These are phyloP conservation scores for Eupristina koningsbergeri DNA, from an alignment of 1,140 invertebrate genomes.

Conservation along the genomic window DNA sequence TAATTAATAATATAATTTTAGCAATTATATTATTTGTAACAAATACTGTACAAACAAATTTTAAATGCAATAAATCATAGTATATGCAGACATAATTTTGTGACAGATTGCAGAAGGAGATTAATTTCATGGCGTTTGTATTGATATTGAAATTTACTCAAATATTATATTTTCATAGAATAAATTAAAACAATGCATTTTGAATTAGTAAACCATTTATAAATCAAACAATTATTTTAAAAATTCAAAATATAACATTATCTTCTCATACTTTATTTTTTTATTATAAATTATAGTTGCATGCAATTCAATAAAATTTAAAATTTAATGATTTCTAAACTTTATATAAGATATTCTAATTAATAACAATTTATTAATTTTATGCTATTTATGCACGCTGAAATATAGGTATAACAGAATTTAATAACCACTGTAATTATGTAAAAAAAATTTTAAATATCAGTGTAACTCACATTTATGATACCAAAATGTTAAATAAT, in stretches of 20 bases:
- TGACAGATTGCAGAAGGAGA: background rate
- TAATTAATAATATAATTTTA: conserved; percentile 54
- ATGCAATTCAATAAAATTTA: background rate
- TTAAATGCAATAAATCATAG: conserved; percentile 36
- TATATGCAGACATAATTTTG: conserved; percentile 36
- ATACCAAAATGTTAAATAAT: background rate
- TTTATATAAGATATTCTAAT: background rate
- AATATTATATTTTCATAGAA: background rate
- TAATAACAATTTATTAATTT: background rate
- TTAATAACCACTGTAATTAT: conserved; percentile 6
- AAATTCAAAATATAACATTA: background rate
- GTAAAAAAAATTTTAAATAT: background rate
- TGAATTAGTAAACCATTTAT: background rate
- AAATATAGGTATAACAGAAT: background rate
- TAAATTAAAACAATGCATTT: background rate
- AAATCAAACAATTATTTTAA: background rate
- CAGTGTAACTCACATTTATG: conserved; percentile 21
- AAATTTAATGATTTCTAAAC: background rate
- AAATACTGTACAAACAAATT: conserved; percentile 69
- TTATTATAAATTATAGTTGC: background rate
- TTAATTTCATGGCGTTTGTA: conserved; percentile 38
- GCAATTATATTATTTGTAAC: conserved; percentile 62
- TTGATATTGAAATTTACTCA: conserved; percentile 31
- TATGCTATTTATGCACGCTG: background rate
- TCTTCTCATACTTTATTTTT: background rate